Base-by-base conservation (phyloP, 2,797 vertebrate genomes). In the Arrhamphus sclerolepis region DNA sequence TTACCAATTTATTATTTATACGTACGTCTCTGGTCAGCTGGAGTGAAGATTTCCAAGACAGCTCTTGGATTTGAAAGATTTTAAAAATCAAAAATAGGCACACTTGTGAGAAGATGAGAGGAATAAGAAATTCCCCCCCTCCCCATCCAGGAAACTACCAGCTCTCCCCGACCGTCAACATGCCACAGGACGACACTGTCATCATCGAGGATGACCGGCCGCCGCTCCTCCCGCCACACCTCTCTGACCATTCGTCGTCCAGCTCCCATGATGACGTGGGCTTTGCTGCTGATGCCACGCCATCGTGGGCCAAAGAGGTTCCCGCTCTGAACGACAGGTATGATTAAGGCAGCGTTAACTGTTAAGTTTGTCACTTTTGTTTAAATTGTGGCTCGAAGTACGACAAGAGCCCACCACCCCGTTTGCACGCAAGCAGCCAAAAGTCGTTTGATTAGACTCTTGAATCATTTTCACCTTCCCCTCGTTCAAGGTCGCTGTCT, bases 121-220 rank as follows among this genome's bases (percentile, higher is more conserved):
- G 20, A 66, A 40, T 53, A 8, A 46, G 26, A 21, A 43, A 17
- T 1, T 21, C 5, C n/a, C n/a, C n/a, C n/a, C n/a, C n/a, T n/a
- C n/a, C n/a, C n/a, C n/a, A n/a, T 68, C 28, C 92, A 98, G 97
- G 95, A 88, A 95, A 96, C 94, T 97, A 95, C 61, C 96, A 97
- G 83, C 93, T 98, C 48, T 98, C 97, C 14, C 97, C 96, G 16
- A 98, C 97, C 0, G 96, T 98, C 87, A 98, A 98, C 89, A 98
- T 98, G 97, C 95, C 97, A 16, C 96, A 97, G 41, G 96, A 97
- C 72, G 97, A 98, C 86, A 96, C 93, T 0, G 94, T 98, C 78
- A 98, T 98, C 64, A 98, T 98, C 46, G 97, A 98, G 83, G 97
- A 98, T 58, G 97, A 98, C 85, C 87, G 95, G 66, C 87, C 96